Percentiles rank a stretch among this genome's conserved stretches.
Evolutionary conservation across 1,140 invertebrate genomes (phyloP).

Genomic region (Bombus soroeensis): DNA sequence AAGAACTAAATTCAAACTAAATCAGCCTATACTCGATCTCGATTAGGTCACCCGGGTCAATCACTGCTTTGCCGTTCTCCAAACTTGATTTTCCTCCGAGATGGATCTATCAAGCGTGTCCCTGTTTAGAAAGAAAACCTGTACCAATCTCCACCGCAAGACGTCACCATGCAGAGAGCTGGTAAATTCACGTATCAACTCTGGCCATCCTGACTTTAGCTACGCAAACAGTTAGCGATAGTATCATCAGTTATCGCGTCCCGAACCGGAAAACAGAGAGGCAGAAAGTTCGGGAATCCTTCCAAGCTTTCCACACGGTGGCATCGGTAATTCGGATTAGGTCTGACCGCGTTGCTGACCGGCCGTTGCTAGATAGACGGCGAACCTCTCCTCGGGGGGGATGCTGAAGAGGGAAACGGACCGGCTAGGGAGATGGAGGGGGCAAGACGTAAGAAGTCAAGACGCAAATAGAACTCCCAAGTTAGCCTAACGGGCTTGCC

Average conservation of each 20-base stretch:
- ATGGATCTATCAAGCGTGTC: no score
- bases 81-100: background rate
- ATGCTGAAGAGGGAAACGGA: conserved; percentile 64
- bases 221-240: no score
- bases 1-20: no score
- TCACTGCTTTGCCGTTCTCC: no score
- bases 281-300: conserved; percentile 49
- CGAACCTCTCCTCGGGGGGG: conserved; percentile 41
- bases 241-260: conserved; percentile 1
- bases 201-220: no score
- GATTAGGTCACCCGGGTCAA: background rate
- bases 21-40: background rate
- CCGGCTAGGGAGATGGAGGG: conserved; percentile 41
- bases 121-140: background rate
- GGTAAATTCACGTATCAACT: no score
- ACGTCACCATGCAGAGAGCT: no score
- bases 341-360: conserved; percentile 75
- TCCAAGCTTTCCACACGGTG: conserved; percentile 44
- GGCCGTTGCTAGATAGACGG: conserved; percentile 63
- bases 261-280: conserved; percentile 31
- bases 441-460: conserved; percentile 78
- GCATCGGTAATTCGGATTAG: conserved; percentile 70
- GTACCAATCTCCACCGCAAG: background rate
- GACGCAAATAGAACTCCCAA: conserved; percentile 80
- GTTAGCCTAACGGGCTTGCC: conserved; percentile 82